Percentiles rank a stretch among this genome's conserved stretches.
Conservation (phyloP, 2,113 vertebrate species). For the Neogale vison region DNA sequence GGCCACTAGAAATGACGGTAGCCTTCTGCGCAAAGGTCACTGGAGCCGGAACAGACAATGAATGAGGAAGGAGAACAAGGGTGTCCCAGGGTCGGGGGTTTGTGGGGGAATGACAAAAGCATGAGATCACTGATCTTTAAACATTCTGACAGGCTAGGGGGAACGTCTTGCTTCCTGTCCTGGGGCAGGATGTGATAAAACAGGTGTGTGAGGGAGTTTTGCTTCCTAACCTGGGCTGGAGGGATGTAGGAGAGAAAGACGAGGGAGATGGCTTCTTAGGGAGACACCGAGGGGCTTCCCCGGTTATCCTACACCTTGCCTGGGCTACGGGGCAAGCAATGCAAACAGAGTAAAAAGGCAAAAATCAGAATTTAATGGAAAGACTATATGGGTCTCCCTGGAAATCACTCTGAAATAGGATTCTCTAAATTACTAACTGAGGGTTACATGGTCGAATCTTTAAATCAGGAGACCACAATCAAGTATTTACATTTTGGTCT, state of each 20-base stretch:
- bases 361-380: background rate
- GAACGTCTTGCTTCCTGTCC: background rate
- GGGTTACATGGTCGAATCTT: background rate
- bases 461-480: background rate
- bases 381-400: background rate
- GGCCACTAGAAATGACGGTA: background rate
- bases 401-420: constrained; percentile 21
- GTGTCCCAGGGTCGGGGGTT: background rate
- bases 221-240: background rate
- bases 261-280: background rate
- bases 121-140: background rate
- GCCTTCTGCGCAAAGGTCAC: background rate
- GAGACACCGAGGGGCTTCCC: background rate
- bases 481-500: constrained; percentile 15
- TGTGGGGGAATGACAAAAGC: too few relatives aligned
- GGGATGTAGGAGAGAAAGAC: too few relatives aligned
- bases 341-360: background rate
- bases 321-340: background rate
- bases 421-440: background rate
- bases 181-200: background rate
- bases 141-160: background rate
- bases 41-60: background rate
- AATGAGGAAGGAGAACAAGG: background rate
- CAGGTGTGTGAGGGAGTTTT: background rate
- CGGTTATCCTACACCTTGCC: background rate